Conservation (phyloP, 2,797 vertebrate species). For the Sebastes goodei region DNA sequence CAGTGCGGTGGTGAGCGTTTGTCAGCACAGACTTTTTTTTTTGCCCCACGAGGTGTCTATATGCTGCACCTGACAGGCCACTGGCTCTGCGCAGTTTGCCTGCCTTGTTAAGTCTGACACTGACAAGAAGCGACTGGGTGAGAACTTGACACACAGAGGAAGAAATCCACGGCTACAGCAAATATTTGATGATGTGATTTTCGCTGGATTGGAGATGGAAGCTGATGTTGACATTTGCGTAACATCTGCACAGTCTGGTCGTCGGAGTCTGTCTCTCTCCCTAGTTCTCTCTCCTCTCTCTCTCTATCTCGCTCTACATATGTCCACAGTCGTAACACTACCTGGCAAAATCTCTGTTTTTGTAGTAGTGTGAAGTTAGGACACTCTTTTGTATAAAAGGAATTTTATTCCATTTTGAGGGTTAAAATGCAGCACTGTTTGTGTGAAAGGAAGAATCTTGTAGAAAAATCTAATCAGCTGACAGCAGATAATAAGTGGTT, state of each 20-base stretch:
- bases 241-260: constrained; percentile 60
- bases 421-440: neutral
- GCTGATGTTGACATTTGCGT: constrained; percentile 72
- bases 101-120: constrained; percentile 75
- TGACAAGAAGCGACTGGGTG: constrained; percentile 70
- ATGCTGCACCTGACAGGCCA: constrained; percentile 76
- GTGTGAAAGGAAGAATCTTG: neutral
- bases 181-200: constrained; percentile 85
- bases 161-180: constrained; percentile 70
- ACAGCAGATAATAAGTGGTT: neutral
- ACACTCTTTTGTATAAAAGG: neutral
- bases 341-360: neutral
- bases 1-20: constrained; percentile 62
- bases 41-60: constrained; percentile 75
- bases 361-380: neutral
- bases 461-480: constrained; percentile 3
- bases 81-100: constrained; percentile 66
- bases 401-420: neutral
- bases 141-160: constrained; percentile 57
- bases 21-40: constrained; percentile 74
- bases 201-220: constrained; percentile 66
- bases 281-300: neutral
- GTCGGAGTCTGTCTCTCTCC: constrained; percentile 31
- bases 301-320: neutral
- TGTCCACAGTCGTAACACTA: neutral